phyloP scores from a whole-genome alignment of 2,113 vertebrate genomes.

The Saccopteryx leptura region DNA sequence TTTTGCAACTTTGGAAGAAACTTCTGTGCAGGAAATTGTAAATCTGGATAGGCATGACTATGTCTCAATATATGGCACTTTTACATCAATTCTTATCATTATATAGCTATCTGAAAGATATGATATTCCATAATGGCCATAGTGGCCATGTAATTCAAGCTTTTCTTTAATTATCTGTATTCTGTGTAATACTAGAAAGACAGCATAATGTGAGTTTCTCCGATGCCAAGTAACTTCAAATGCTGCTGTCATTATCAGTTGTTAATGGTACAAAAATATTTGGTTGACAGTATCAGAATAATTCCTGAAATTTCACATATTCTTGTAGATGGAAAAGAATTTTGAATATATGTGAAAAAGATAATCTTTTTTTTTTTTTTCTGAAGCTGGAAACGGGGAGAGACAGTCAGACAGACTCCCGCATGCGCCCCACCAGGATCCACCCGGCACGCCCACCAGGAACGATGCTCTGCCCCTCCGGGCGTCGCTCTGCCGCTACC shows the following conservation, averaged over 20 bases:
- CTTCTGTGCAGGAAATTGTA: constrained; percentile 44
- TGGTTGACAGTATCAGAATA: constrained; percentile 62
- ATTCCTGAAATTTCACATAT: constrained; percentile 63
- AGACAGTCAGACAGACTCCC: too few species aligned
- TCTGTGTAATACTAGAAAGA: constrained; percentile 55
- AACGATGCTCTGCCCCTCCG: too few species aligned
- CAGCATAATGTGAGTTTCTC: constrained; percentile 36
- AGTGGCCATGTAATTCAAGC: not conserved
- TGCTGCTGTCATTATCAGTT: constrained; percentile 41
- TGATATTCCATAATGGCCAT: constrained; percentile 15
- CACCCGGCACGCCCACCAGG: too few species aligned
- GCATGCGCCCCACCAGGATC: too few species aligned
- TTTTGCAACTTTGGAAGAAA: constrained; percentile 69
- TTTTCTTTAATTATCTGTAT: constrained; percentile 51
- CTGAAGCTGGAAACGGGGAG: too few species aligned
- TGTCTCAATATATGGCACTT: constrained; percentile 19
- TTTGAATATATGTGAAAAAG: constrained; percentile 46
- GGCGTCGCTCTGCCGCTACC: too few species aligned
- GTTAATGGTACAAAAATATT: constrained; percentile 66
- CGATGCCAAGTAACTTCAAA: constrained; percentile 64
- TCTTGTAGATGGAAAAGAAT: constrained; percentile 50
- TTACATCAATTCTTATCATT: constrained; percentile 57
- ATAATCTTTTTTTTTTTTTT: constrained; percentile 51
- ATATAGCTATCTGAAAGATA: constrained; percentile 29
- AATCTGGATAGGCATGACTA: constrained; percentile 20